These are phyloP conservation scores for Diorhabda elongata DNA, from an alignment of 1,140 invertebrate genomes.

Conservation along the genomic window DNA sequence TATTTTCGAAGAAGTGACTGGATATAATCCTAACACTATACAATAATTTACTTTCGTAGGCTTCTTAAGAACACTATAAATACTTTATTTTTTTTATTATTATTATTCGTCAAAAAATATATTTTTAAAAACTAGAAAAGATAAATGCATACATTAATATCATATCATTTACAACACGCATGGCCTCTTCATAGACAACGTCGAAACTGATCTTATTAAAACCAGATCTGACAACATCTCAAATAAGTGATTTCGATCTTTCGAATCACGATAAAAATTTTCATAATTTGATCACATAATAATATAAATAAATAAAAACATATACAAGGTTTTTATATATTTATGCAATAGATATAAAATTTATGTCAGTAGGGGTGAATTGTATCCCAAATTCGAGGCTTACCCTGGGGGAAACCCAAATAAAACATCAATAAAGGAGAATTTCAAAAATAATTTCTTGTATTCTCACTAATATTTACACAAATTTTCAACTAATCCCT, in stretches of 20 bases:
- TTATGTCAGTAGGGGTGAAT: not conserved
- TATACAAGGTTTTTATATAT: not conserved
- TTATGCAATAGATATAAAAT: constrained; percentile 4
- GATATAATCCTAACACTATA: constrained; percentile 38
- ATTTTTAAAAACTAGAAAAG: constrained; percentile 37
- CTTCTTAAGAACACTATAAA: constrained; percentile 39
- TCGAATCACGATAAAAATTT: too few relatives aligned
- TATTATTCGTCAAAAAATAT: constrained; percentile 40
- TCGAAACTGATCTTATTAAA: constrained; percentile 17
- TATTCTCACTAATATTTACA: too few relatives aligned
- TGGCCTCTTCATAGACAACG: constrained; percentile 24
- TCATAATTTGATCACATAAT: too few relatives aligned
- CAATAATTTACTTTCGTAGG: constrained; percentile 39
- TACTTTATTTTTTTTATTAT: constrained; percentile 33
- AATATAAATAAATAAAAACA: too few relatives aligned
- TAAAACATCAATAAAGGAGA: too few relatives aligned
- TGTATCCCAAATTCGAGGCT: not conserved
- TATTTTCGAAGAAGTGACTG: constrained; percentile 36
- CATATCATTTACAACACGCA: constrained; percentile 25
- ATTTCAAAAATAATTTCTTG: too few relatives aligned
- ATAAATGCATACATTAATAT: constrained; percentile 27
- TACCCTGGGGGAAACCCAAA: too few relatives aligned
- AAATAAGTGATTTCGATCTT: too few relatives aligned
- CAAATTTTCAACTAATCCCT: too few relatives aligned
- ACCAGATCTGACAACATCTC: not conserved